Evolutionary conservation across 2,797 vertebrate species (phyloP), one percentile per base, ranked within the genome.

Genomic region (Mormyrops attenuatus): DNA sequence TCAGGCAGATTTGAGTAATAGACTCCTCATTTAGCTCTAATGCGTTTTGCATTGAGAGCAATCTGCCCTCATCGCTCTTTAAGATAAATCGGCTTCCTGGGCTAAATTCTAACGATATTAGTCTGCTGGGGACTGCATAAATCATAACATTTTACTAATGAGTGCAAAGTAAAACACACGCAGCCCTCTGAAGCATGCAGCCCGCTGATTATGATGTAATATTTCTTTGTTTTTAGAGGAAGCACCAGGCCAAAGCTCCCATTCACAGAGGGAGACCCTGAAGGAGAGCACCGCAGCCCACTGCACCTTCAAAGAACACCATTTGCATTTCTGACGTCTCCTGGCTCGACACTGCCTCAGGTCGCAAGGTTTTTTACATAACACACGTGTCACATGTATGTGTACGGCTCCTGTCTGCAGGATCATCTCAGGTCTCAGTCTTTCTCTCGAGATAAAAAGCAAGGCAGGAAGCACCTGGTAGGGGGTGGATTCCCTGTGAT

Each of bases 21-120:
- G 97, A 98, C 97, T 98, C 96, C 97, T 98, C 97, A 97, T 98
- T 98, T 98, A 96, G 97, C 96, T 97, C 96, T 97, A 98, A 98
- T 98, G 97, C 95, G 95, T 98, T 98, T 98, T 98, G 98, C 97
- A 98, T 97, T 96, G 97, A 97, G 97, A 97, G 96, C 96, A 97
- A 96, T 96, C 96, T 96, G 94, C 96, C 95, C 96, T 97, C 97
- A 98, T 98, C 97, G 97, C 96, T 98, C 97, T 98, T 97, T 93
- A 97, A 98, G 98, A 98, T 97, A 96, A 98, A 98, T 98, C 96
- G 96, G 96, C 95, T 96, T 95, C 95, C 94, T 95, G 91, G 96
- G 96, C 95, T 96, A 97, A 97, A 95, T 97, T 96, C 95, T 96
- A 96, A 97, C 97, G 96, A 97, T 97, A 98, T 98, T 97, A 97